A percentile compares a stretch with the other conserved stretches of the same genome.
Evolutionary conservation across 2,888 invertebrate species (phyloP).

Genomic region (Morpho deidamia): DNA sequence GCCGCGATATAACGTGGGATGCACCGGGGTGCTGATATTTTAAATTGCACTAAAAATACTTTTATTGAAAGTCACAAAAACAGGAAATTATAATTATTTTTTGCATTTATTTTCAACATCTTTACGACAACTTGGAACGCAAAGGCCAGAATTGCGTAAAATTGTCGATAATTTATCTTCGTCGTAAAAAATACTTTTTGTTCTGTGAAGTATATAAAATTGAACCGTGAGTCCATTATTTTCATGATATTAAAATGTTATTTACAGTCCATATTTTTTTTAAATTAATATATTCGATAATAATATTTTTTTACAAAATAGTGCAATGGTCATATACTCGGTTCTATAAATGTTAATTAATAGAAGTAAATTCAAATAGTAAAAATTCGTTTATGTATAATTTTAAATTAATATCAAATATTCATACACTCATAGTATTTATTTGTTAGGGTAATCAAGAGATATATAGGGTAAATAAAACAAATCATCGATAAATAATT

Average conservation of each 20-base stretch:
- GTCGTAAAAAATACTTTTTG: not conserved
- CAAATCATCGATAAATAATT: too few species aligned
- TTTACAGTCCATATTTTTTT: not conserved
- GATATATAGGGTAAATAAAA: too few species aligned
- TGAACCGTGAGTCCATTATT: not conserved
- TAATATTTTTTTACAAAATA: too few species aligned
- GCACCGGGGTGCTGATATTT: slow-evolving; percentile 32
- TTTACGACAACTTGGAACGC: slow-evolving; percentile 2
- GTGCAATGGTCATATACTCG: too few species aligned
- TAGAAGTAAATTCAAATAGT: too few species aligned
- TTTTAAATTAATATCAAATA: too few species aligned
- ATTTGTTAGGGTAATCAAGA: too few species aligned
- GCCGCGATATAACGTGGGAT: slow-evolving; percentile 38
- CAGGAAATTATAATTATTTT: slow-evolving; percentile 12
- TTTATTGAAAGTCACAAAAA: slow-evolving; percentile 12
- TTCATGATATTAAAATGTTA: not conserved
- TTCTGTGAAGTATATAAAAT: not conserved
- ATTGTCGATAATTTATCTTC: slow-evolving; percentile 1
- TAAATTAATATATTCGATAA: not conserved
- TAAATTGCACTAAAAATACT: slow-evolving; percentile 19
- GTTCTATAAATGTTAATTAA: too few species aligned
- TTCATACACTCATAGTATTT: too few species aligned
- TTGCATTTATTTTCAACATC: slow-evolving; percentile 6
- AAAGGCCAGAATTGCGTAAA: slow-evolving; percentile 1
- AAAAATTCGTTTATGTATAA: too few species aligned